Base-by-base conservation (phyloP, 2,113 vertebrate species). In the Smithornis capensis region DNA sequence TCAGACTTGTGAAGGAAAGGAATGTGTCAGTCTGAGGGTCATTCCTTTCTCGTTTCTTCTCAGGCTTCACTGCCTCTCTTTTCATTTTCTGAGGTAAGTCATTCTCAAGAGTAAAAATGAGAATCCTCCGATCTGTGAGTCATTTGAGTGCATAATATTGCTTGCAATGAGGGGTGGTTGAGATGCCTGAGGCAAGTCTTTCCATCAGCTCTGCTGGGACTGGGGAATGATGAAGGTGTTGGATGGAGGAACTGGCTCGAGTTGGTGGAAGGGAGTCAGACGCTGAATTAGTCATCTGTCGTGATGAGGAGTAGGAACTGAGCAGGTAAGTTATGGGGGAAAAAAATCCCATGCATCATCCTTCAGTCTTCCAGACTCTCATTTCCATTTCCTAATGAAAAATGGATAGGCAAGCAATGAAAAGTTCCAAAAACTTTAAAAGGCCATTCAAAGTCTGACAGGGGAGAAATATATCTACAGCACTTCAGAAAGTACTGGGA, bases 341-440 rank as follows among this genome's bases (percentile, higher is more conserved):
- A 40, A 63, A 71, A 53, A 55, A 44, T 19, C 21, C 2, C 4
- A 53, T n/a, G 27, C 12, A 83, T 90, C 79, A 81, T 88, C 18
- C 55, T 69, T 68, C 68, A 90, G 28, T 52, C 60, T 89, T 70
- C 69, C 73, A 82, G 56, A 44, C 24, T 70, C 63, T 85, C 27
- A 75, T 94, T 94, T 93, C 83, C 71, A 92, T 78, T 84, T 67
- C 53, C 23, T 74, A 67, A 56, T 42, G 28, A 62, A 93, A 96
- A 96, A 89, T 29, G 45, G 93, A 67, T 47, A 74, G 24, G 31
- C 5, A 2, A 84, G 82, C 31, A 62, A 81, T 40, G 57, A 28
- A 45, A 94, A 94, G 68, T 87, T 90, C 73, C 28, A 11, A 68
- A 95, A 96, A 81, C 80, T 96, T 96, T 81, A 76, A 93, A 83